These are phyloP conservation scores for Passerculus sandwichensis DNA, from an alignment of 2,797 vertebrate species.

Conservation along the genomic window DNA sequence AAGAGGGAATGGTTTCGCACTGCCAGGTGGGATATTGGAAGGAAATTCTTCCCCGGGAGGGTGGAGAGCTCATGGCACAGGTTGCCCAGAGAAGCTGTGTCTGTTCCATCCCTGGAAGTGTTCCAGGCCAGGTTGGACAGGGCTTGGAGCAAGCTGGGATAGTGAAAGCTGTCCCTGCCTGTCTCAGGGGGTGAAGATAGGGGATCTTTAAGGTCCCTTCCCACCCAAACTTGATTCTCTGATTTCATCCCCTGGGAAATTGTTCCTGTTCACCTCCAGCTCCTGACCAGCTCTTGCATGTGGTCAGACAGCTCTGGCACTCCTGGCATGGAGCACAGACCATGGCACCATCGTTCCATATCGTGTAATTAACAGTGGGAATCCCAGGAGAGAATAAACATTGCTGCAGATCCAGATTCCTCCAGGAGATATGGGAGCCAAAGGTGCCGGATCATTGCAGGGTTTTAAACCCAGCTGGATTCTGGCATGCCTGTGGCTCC, in stretches of 20 bases:
- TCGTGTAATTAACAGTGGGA: background rate
- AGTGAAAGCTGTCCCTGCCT: background rate
- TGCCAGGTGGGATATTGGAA: background rate
- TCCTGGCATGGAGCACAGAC: background rate
- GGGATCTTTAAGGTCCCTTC: background rate
- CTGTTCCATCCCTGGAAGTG: background rate
- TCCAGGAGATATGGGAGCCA: background rate
- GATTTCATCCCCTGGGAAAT: background rate
- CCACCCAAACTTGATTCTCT: background rate
- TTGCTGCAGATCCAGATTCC: background rate
- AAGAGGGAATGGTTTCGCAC: background rate
- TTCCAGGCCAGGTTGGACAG: background rate
- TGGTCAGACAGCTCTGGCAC: background rate
- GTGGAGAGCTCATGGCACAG: accelerated
- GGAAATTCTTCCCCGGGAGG: background rate
- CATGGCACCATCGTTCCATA: accelerated
- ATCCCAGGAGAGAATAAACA: background rate
- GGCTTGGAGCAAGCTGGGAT: background rate
- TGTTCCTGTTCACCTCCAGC: background rate
- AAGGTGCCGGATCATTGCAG: background rate
- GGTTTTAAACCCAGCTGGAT: background rate
- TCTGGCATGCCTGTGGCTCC: background rate
- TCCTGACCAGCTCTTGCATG: background rate
- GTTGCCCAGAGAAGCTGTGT: background rate
- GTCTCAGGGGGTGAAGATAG: accelerated